Conservation (phyloP, 2,113 vertebrate species). For the Datnioides undecimradiatus region DNA sequence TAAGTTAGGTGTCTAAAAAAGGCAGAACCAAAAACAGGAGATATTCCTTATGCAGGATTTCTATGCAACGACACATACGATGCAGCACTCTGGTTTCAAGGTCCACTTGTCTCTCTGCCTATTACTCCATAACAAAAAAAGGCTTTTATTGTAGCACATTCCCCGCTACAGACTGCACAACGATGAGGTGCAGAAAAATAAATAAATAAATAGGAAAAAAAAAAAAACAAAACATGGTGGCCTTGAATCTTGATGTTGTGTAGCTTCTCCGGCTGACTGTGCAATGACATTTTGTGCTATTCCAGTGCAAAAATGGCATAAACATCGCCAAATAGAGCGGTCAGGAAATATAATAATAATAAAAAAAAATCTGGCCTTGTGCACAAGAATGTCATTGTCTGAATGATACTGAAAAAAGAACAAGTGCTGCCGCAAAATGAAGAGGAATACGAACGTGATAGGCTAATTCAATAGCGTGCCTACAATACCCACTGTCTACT, state of each 20-base stretch:
- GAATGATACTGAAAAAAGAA: not conserved
- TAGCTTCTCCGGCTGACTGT: not conserved
- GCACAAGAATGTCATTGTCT: slow-evolving; percentile 31
- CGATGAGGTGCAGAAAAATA: not conserved
- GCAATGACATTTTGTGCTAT: not conserved
- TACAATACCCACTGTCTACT: not conserved
- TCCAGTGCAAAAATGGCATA: slow-evolving; percentile 13
- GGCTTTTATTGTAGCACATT: not conserved
- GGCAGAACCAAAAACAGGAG: slow-evolving; percentile 10
- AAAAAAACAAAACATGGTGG: not conserved
- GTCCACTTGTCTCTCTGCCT: not conserved
- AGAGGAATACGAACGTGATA: not conserved
- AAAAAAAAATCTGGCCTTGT: slow-evolving; percentile 30
- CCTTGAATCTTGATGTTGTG: slow-evolving; percentile 24
- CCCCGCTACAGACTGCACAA: slow-evolving; percentile 6
- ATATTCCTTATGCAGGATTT: slow-evolving; percentile 9
- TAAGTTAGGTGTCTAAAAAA: slow-evolving; percentile 46
- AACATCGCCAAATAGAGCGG: not conserved
- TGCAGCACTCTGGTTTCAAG: slow-evolving; percentile 55
- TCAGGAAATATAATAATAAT: not conserved
- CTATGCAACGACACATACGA: slow-evolving; percentile 10
- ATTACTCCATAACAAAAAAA: slow-evolving; percentile 8
- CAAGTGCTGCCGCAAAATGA: slow-evolving; percentile 21
- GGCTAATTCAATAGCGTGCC: not conserved
- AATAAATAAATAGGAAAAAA: too few relatives aligned